Conservation (phyloP, 2,797 vertebrate species). For the Pseudopleuronectes americanus region DNA sequence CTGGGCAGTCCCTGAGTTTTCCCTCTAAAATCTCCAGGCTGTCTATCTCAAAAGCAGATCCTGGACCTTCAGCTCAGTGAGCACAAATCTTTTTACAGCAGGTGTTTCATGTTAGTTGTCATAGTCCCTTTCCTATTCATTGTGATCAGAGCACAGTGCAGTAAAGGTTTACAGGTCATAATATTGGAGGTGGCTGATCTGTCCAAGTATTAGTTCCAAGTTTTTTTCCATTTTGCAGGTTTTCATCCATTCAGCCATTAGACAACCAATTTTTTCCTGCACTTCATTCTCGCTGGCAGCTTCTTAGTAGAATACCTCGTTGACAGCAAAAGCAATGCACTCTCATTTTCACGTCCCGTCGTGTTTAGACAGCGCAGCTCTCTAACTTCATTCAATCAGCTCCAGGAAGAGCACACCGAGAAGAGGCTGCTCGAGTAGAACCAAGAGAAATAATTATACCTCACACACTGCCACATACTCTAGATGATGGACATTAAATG, state of each 20-base stretch:
- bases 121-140: constrained; percentile 6
- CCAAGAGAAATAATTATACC: constrained; percentile 41
- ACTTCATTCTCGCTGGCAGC: constrained; percentile 13
- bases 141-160: neutral
- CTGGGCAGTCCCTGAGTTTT: constrained; percentile 26
- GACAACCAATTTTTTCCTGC: constrained; percentile 27
- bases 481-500: constrained; percentile 34
- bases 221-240: constrained; percentile 38
- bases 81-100: constrained; percentile 61
- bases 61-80: constrained; percentile 31
- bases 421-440: neutral
- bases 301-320: constrained; percentile 20
- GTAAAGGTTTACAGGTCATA: too few species aligned
- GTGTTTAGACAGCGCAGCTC: constrained; percentile 33
- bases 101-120: constrained; percentile 58
- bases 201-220: constrained; percentile 49
- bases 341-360: constrained; percentile 30
- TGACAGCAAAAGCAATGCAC: neutral
- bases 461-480: constrained; percentile 1
- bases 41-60: constrained; percentile 15
- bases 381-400: constrained; percentile 22
- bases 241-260: constrained; percentile 61
- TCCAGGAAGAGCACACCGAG: constrained; percentile 32
- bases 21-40: constrained; percentile 20
- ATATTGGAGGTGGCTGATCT: constrained; percentile 55